Base-by-base conservation (phyloP, 1,140 invertebrate species). In the Triops cancriformis region DNA sequence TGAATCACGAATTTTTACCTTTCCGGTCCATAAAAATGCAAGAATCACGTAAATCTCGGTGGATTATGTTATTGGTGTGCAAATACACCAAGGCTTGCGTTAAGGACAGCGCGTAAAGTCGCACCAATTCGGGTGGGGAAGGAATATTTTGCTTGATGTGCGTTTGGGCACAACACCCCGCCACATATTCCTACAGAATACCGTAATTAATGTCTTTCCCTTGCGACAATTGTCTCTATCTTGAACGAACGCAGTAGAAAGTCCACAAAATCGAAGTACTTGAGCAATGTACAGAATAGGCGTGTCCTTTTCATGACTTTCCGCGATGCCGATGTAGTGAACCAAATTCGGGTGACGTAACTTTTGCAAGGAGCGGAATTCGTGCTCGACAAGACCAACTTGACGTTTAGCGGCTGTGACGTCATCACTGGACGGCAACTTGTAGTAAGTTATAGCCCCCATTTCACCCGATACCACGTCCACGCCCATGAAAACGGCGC, bases 21-120 rank as follows among this genome's bases (percentile, higher is more conserved):
- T 81, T 82, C n/a, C 85, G 85, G 80, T 89, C 88, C 79, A 91
- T 87, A 81, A 18, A 89, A n/a, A 64, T 64, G 51, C 51, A 64
- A 64, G 51, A 64, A 64, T 64, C 51, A 64, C 51, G 84, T 9
- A 95, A 82, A 85, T 91, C 89, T 82, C 91, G 91, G 83, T 95
- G 92, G 1, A 92, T 90, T 11, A 94, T 89, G 81, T 91, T 90
- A 82, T 93, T 93, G 72, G 88, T 85, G 82, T 94, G 93, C 14
- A 95, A 84, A 83, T 90, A 93, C n/a, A 89, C 84, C 9, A 95
- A 81, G 2, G 90, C 90, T 74, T 88, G 86, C 1, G 94, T 82
- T 27, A 93, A 86, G 72, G 89, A 90, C 10, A 83, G 84, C 1
- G 90, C 87, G 79, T 92, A 88, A 83, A 89, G 85, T 18, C 89